Conservation (phyloP, 2,888 invertebrate genomes). For the Mimas tiliae region DNA sequence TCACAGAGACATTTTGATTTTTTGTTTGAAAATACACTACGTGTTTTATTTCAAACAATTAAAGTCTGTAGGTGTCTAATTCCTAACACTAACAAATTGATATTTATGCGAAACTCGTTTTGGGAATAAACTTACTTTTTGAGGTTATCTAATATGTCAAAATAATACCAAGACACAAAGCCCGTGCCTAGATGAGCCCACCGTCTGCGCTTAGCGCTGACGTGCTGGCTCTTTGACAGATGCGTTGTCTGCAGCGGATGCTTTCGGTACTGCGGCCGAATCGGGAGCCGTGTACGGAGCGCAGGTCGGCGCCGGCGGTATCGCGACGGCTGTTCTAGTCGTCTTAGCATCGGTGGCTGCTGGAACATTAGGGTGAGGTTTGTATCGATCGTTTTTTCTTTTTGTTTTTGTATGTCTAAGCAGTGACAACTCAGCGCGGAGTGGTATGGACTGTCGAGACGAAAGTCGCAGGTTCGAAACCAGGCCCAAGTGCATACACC, state of each 20-base stretch:
- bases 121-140: not conserved
- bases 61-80: too few relatives aligned
- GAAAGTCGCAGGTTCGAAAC: too few relatives aligned
- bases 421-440: too few relatives aligned
- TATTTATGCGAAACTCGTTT: too few relatives aligned
- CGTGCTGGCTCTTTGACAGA: constrained; percentile 66
- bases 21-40: too few relatives aligned
- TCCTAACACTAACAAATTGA: too few relatives aligned
- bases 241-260: constrained; percentile 72
- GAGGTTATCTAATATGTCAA: not conserved
- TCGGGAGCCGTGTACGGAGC: constrained; percentile 60
- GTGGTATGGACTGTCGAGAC: too few relatives aligned
- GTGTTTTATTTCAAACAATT: too few relatives aligned
- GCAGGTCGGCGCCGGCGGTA: constrained; percentile 83
- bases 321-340: constrained; percentile 86
- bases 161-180: constrained; percentile 41
- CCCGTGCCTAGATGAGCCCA: constrained; percentile 56
- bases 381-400: constrained; percentile 57
- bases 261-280: constrained; percentile 58
- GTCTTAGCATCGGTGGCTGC: constrained; percentile 87
- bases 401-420: not conserved
- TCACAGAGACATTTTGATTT: too few relatives aligned
- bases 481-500: too few relatives aligned
- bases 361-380: constrained; percentile 91
- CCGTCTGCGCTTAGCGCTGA: constrained; percentile 54